A percentile compares a stretch with the other conserved stretches of the same genome.
These are phyloP conservation scores for Fulmarus glacialis DNA, from an alignment of 2,113 vertebrate genomes.

Conservation along the genomic window DNA sequence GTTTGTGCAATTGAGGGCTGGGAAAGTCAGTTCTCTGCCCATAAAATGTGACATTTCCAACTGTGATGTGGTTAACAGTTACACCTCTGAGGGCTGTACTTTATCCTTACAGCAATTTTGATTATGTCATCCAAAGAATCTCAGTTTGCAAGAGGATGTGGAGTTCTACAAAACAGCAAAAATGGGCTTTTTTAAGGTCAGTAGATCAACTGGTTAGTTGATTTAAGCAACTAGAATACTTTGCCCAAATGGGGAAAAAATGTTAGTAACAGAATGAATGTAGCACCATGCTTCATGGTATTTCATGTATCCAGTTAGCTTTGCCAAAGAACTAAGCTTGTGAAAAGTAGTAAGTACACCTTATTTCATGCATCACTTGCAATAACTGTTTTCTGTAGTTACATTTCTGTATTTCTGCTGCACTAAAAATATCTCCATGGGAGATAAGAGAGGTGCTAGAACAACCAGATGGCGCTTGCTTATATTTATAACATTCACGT, in stretches of 20 bases:
- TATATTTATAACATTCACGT: slow-evolving; percentile 1
- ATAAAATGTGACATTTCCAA: background rate
- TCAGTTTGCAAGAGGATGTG: background rate
- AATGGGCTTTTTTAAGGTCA: background rate
- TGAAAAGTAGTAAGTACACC: background rate
- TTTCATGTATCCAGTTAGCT: background rate
- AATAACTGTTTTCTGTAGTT: background rate
- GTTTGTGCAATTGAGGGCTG: background rate
- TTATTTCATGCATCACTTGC: background rate
- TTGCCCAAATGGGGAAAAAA: background rate
- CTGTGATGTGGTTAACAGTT: background rate
- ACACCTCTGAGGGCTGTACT: background rate
- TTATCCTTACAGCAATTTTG: background rate
- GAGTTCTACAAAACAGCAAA: background rate
- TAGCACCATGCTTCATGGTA: background rate
- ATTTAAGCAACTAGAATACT: background rate
- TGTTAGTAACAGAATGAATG: background rate
- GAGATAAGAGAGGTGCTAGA: slow-evolving; percentile 49
- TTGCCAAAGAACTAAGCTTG: background rate
- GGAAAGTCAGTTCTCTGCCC: background rate
- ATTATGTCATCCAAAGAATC: background rate
- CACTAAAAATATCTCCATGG: slow-evolving; percentile 40
- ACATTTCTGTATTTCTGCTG: slow-evolving; percentile 16
- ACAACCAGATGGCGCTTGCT: slow-evolving; percentile 50
- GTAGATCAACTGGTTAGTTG: background rate